Evolutionary conservation across 2,888 invertebrate species (phyloP).

Genomic region (Apoda limacodes): DNA sequence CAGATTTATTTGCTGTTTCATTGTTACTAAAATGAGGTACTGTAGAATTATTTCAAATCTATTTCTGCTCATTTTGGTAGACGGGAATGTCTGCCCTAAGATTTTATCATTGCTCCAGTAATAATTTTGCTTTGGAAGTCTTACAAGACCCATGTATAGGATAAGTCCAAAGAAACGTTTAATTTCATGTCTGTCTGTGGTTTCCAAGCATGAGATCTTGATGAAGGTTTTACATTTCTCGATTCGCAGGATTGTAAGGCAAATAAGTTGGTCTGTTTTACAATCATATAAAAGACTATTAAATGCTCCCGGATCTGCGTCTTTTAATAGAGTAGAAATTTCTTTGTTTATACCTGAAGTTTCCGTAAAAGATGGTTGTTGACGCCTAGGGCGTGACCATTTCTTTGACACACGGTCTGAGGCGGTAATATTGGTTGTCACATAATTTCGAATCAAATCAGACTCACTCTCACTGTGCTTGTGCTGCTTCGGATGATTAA

Average conservation of each 20-base stretch:
- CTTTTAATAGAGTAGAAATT: slow-evolving; percentile 23
- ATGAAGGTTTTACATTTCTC: slow-evolving; percentile 2
- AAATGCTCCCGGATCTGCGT: slow-evolving; percentile 2
- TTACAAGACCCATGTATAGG: not conserved
- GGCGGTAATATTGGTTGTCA: slow-evolving; percentile 23
- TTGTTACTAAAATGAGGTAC: slow-evolving; percentile 5
- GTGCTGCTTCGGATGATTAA: slow-evolving; percentile 23
- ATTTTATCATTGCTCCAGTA: slow-evolving; percentile 21
- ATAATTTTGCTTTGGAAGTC: slow-evolving; percentile 11
- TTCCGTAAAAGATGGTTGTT: slow-evolving; percentile 23
- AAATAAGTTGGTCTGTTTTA: slow-evolving; percentile 3
- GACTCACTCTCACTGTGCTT: slow-evolving; percentile 23
- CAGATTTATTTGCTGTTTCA: slow-evolving; percentile 1
- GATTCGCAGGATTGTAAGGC: slow-evolving; percentile 3
- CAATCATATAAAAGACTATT: slow-evolving; percentile 5
- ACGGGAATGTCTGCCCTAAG: slow-evolving; percentile 22
- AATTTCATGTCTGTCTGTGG: slow-evolving; percentile 13
- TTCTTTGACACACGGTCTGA: slow-evolving; percentile 22
- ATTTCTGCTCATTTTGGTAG: slow-evolving; percentile 7
- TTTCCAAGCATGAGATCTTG: slow-evolving; percentile 11
- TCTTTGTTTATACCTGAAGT: slow-evolving; percentile 17
- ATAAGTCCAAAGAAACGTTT: slow-evolving; percentile 8
- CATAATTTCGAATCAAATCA: slow-evolving; percentile 24
- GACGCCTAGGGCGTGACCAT: slow-evolving; percentile 24
- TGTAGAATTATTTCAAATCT: slow-evolving; percentile 6